Conservation (phyloP, 1,140 invertebrate genomes). For the Drosophila funebris region DNA sequence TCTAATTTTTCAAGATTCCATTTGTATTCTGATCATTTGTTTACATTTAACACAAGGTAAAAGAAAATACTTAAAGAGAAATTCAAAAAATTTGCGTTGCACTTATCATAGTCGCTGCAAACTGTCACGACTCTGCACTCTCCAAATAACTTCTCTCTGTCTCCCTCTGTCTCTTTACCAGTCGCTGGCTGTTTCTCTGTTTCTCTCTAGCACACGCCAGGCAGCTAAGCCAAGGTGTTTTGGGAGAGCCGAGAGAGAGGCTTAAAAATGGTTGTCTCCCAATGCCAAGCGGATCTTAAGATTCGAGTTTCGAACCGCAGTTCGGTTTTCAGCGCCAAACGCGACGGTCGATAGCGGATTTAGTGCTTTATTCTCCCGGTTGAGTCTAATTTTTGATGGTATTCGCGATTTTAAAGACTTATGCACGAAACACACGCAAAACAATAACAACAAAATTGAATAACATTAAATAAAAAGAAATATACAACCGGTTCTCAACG, state of each 20-base stretch:
- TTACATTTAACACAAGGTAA: constrained; percentile 45
- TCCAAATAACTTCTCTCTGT: constrained; percentile 4
- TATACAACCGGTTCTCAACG: constrained; percentile 60
- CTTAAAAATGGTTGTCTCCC: constrained; percentile 26
- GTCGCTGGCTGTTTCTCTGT: no score
- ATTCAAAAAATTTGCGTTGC: constrained; percentile 67
- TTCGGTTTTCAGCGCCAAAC: constrained; percentile 49
- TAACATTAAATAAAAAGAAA: constrained; percentile 40
- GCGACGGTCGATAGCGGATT: constrained; percentile 47
- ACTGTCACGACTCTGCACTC: constrained; percentile 50
- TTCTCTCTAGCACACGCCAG: neutral
- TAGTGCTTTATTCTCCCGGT: constrained; percentile 16
- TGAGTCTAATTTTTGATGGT: constrained; percentile 13
- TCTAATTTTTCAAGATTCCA: no score
- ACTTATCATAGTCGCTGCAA: constrained; percentile 59
- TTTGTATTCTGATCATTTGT: no score
- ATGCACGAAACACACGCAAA: constrained; percentile 49
- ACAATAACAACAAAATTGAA: constrained; percentile 56
- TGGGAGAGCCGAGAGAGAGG: constrained; percentile 12
- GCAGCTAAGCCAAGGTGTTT: constrained; percentile 18
- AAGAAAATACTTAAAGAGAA: constrained; percentile 71
- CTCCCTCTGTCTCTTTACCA: neutral
- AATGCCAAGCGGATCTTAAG: constrained; percentile 32
- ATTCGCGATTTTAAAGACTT: constrained; percentile 57
- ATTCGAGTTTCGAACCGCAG: constrained; percentile 37